These are phyloP conservation scores for Alouatta palliata DNA, from an alignment of 2,113 vertebrate genomes.

Conservation along the genomic window DNA sequence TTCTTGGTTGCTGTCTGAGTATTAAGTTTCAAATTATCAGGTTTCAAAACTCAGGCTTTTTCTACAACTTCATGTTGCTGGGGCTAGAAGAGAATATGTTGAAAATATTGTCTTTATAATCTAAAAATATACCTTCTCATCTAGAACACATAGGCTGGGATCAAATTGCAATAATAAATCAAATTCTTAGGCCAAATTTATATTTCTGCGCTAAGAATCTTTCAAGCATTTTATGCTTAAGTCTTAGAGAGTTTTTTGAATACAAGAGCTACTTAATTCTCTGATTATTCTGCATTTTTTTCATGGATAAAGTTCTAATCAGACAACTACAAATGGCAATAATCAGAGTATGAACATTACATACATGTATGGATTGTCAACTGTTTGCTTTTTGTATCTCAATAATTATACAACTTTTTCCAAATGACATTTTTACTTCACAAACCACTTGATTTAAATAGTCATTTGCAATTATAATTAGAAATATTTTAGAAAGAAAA, in stretches of 20 bases:
- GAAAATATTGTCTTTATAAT: neutral
- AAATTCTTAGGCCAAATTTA: neutral
- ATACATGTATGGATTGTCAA: neutral
- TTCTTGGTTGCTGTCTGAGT: neutral
- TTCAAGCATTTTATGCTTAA: neutral
- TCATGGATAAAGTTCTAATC: neutral
- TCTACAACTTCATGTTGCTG: neutral
- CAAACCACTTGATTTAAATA: neutral
- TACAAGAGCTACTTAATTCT: neutral
- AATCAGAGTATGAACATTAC: neutral
- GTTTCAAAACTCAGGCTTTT: neutral
- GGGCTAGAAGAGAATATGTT: neutral
- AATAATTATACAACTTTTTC: neutral
- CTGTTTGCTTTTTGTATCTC: neutral
- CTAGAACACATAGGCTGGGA: neutral
- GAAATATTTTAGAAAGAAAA: conserved; percentile 3
- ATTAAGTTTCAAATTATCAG: neutral
- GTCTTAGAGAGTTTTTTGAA: neutral
- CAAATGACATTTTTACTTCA: neutral
- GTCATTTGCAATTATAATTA: conserved; percentile 17
- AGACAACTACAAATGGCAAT: neutral
- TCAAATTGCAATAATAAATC: neutral
- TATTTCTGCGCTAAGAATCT: neutral
- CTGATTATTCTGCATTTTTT: neutral
- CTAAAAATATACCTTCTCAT: neutral